These are phyloP conservation scores for Magallana ariakensis DNA, from an alignment of 1,140 invertebrate genomes.

Conservation along the genomic window DNA sequence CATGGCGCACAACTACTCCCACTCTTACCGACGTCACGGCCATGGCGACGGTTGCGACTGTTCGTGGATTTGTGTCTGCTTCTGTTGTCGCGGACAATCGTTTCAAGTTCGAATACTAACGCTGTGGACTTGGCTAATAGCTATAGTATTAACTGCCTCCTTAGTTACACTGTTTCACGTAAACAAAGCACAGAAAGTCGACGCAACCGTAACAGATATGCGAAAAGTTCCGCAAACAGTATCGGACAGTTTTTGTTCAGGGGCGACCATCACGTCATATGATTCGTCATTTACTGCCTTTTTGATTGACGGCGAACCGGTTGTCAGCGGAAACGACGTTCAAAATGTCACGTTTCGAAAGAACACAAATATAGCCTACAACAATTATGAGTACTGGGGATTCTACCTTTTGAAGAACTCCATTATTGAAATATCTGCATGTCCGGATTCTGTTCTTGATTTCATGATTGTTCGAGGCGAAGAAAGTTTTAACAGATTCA, in stretches of 20 bases:
- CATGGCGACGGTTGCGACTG: not conserved
- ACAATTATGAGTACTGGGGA: conserved; percentile 12
- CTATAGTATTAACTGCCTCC: not conserved
- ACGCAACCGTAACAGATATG: conserved; percentile 17
- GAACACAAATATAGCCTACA: not conserved
- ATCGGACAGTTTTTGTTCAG: not conserved
- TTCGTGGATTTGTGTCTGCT: conserved; percentile 15
- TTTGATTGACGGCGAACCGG: not conserved
- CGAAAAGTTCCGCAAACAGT: not conserved
- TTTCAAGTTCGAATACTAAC: conserved; percentile 17
- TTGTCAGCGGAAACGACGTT: not conserved
- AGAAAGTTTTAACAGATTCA: not conserved
- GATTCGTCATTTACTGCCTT: not conserved
- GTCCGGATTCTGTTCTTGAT: not conserved
- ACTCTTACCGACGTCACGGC: not conserved
- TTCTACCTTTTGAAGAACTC: not conserved
- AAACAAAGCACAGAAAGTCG: not conserved
- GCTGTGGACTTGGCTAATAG: not conserved
- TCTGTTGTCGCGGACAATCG: conserved; percentile 15
- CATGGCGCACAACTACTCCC: not conserved
- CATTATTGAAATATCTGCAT: not conserved
- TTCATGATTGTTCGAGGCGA: not conserved
- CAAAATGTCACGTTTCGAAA: not conserved
- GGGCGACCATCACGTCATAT: not conserved
- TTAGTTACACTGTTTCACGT: not conserved